Evolutionary conservation across 2,888 invertebrate species (phyloP), one percentile per base, ranked within the genome.

Genomic region (Himalopsyche japonica): DNA sequence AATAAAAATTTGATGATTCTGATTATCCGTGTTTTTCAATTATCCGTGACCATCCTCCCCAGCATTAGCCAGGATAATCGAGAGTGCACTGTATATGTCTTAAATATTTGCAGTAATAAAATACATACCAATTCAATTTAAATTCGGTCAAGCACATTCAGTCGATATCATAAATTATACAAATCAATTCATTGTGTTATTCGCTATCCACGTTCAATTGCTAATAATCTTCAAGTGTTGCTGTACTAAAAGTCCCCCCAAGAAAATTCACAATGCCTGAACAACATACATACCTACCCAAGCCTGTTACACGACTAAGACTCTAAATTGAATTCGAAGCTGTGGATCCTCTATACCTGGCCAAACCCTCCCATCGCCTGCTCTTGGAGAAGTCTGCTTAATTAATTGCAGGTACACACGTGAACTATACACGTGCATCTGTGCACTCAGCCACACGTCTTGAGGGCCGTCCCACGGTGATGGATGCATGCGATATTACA

Each of bases 391-490:
- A 48, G 76, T 48, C 64, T 49, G 80, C 83, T 82, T 85, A 85
- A 85, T 85, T 85, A 85, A 85, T 83, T 85, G 85, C 76, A 83
- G 76, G 79, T 79, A 37, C 82, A 77, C 80, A 80, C 76, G 80
- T 76, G 47, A 37, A 78, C 49, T 37, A 30, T 70, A 80, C 76
- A 79, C 37, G 18, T 27, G n/a, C 84, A 82, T 82, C 84, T 82
- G 82, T 82, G 80, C 77, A 76, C 79, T 32, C 20, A 27, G 76
- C 30, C 30, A 34, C 76, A 76, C 76, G 76, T 76, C 76, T 76
- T 76, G 76, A 76, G 34, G 76, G 32, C 43, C 70, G 70, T 57
- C 57, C 57, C 57, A 57, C 57, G 20, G 57, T 80, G 27, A 80
- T 48, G 48, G 49, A 81, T 80, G 57, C 27, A 20, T 48, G n/a